Base-by-base conservation (phyloP, 2,797 vertebrate species). In the Alosa sapidissima region DNA sequence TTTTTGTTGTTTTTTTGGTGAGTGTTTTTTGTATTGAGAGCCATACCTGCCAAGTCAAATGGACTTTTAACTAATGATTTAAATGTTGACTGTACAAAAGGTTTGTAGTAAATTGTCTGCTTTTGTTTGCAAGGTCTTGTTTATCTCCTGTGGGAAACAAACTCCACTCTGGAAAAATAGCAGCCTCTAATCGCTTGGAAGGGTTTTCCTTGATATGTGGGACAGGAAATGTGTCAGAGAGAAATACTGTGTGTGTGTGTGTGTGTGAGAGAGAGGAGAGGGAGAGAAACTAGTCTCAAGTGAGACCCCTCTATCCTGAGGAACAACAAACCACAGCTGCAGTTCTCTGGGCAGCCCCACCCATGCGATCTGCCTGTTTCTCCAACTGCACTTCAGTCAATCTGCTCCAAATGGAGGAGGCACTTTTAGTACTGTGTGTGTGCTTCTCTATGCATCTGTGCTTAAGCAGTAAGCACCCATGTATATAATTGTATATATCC, bases 321-420 rank as follows among this genome's bases (percentile, higher is more conserved):
- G 87, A 92, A 92, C 91, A 94, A 93, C 94, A 94, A 91, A 93
- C 93, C 93, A 88, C 94, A 95, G 94, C 95, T 96, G 94, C 90
- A 90, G 91, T 92, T 90, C 92, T 82, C 81, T 91, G 89, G 91
- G 92, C 90, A 89, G 83, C 93, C 93, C 94, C 95, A 93, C 94
- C 94, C 94, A 92, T 89, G 90, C 89, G 91, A 94, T 87, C 84
- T 24, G 82, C 91, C 91, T 94, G 93, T 95, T 95, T 89, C 93
- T 91, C 87, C 93, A 94, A 92, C 94, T 95, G 93, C 89, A 89
- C 94, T 93, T 93, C 89, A 84, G 86, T 85, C 88, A 89, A 89
- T 90, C 81, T 33, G 62, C 84, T 81, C 4, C 28, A 83, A 14
- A 48, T 82, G 33, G 84, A 65, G 52, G 81, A 75, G 54, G 51